Conservation (phyloP, 2,113 vertebrate genomes). For the Eleginops maclovinus region DNA sequence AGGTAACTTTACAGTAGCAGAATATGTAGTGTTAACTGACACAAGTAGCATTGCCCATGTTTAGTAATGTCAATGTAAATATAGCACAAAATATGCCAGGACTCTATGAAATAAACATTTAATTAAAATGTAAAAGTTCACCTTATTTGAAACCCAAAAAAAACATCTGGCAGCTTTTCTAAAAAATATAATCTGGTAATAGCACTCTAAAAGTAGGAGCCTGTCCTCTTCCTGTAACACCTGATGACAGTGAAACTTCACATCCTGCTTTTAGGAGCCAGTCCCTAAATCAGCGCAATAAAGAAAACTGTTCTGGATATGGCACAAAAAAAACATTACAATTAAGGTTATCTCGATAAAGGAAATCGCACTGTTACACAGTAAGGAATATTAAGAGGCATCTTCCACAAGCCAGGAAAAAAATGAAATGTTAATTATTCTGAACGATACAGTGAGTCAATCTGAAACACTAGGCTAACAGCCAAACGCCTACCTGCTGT, state of each 20-base stretch:
- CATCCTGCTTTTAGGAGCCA: slow-evolving; percentile 66
- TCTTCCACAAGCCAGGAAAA: slow-evolving; percentile 19
- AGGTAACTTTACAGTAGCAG: slow-evolving; percentile 56
- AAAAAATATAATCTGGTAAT: slow-evolving; percentile 45
- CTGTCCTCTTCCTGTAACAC: slow-evolving; percentile 65
- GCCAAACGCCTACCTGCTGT: slow-evolving; percentile 18
- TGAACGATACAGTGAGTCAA: slow-evolving; percentile 3
- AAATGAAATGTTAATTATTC: slow-evolving; percentile 47
- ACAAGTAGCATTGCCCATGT: slow-evolving; percentile 14
- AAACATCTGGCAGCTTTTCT: slow-evolving; percentile 38
- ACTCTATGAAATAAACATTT: slow-evolving; percentile 37
- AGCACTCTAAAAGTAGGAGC: slow-evolving; percentile 59
- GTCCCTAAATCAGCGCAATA: slow-evolving; percentile 56
- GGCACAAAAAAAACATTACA: slow-evolving; percentile 24
- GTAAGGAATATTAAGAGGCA: slow-evolving; percentile 22
- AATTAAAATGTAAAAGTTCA: slow-evolving; percentile 32
- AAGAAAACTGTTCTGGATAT: slow-evolving; percentile 25
- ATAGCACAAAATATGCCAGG: slow-evolving; percentile 14
- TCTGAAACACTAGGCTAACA: slow-evolving; percentile 32
- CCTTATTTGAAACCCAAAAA: slow-evolving; percentile 32
- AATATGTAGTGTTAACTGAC: slow-evolving; percentile 39
- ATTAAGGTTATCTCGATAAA: neutral
- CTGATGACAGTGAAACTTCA: slow-evolving; percentile 35
- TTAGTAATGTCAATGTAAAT: slow-evolving; percentile 22
- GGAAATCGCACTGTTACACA: slow-evolving; percentile 21